Conservation (phyloP, 1,140 invertebrate genomes). For the Monochamus saltuarius region DNA sequence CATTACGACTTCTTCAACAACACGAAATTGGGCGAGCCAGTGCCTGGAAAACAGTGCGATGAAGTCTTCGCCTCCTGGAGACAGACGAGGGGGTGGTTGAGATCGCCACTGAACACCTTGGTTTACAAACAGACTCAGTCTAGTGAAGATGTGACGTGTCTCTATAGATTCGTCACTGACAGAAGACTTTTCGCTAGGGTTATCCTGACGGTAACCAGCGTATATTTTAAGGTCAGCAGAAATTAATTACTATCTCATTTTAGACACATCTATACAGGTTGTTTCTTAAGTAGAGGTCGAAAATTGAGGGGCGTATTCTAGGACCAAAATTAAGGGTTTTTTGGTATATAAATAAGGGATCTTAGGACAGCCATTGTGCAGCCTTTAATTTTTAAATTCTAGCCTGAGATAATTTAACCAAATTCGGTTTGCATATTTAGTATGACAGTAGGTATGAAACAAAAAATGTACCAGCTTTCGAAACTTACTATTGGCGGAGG, state of each 20-base stretch:
- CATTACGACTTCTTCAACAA: conserved; percentile 93
- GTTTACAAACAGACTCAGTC: conserved; percentile 75
- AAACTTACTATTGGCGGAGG: no score
- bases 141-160: conserved; percentile 71
- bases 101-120: conserved; percentile 81
- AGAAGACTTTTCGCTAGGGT: conserved; percentile 76
- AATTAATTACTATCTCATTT: not conserved
- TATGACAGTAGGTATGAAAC: no score
- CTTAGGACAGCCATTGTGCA: no score
- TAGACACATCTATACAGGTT: no score
- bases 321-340: no score
- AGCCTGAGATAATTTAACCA: no score
- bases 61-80: conserved; percentile 82
- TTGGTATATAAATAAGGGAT: no score
- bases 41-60: conserved; percentile 78
- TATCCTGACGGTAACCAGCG: conserved; percentile 68
- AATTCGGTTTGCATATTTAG: no score
- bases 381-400: no score
- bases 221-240: conserved; percentile 66
- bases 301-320: no score
- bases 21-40: conserved; percentile 76
- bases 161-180: conserved; percentile 81
- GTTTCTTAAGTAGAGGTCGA: no score
- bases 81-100: conserved; percentile 65
- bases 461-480: no score